phyloP scores from a whole-genome alignment of 2,113 vertebrate genomes.

The Entomyzon cyanotis region DNA sequence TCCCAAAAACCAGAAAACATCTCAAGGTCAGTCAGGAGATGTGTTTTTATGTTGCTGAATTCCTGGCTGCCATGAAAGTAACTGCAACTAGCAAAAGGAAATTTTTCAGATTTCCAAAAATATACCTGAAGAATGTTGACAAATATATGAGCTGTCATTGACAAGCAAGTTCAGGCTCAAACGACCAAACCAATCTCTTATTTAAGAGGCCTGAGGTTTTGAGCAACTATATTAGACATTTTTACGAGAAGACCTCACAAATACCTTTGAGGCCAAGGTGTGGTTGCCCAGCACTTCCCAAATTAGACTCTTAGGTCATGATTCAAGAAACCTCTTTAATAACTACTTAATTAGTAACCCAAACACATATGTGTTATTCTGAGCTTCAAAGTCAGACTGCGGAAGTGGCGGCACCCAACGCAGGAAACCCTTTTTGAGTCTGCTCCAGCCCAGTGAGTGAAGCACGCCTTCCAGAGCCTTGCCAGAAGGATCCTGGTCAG shows the following conservation, averaged over 20 bases:
- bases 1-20: not conserved
- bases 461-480: not conserved
- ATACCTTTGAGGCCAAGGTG: constrained; percentile 1
- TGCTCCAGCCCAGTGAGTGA: not conserved
- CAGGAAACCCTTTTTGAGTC: not conserved
- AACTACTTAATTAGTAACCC: not conserved
- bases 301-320: not conserved
- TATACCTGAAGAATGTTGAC: not conserved
- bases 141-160: not conserved
- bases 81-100: not conserved
- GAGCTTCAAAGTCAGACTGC: not conserved
- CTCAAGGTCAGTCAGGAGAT: not conserved
- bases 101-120: constrained; percentile 1
- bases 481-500: not conserved
- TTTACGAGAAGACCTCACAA: constrained; percentile 5
- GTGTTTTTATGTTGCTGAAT: not conserved
- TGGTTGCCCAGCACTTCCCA: not conserved
- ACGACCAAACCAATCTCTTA: not conserved
- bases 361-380: not conserved
- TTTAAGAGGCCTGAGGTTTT: not conserved
- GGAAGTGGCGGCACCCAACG: fast-evolving
- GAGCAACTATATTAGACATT: not conserved
- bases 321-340: not conserved
- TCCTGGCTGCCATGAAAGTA: not conserved
- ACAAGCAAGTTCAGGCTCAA: not conserved